These are phyloP conservation scores for Margarornis squamiger DNA, from an alignment of 2,797 vertebrate species.

Conservation along the genomic window DNA sequence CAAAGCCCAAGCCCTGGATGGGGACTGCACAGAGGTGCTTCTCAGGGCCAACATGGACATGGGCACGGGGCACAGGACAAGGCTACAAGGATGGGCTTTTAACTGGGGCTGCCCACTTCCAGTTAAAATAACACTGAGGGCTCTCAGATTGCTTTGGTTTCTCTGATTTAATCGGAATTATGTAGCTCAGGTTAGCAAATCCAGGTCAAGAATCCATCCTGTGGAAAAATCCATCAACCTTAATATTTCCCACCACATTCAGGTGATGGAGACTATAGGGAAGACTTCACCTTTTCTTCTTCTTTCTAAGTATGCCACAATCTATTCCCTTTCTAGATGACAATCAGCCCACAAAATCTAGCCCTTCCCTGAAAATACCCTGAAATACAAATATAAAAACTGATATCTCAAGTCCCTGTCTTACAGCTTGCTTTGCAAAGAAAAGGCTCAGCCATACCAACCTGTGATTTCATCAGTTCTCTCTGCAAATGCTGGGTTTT, in stretches of 20 bases:
- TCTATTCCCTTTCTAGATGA: background rate
- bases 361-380: background rate
- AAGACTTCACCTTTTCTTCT: background rate
- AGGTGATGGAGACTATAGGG: background rate
- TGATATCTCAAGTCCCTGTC: fast-evolving
- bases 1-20: background rate
- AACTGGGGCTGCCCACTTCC: background rate
- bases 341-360: background rate
- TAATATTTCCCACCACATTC: background rate
- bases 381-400: background rate
- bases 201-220: background rate
- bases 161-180: constrained; percentile 3
- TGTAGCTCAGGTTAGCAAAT: background rate
- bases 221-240: background rate
- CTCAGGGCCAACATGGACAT: background rate
- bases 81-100: background rate
- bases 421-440: background rate
- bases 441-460: background rate
- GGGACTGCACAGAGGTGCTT: background rate
- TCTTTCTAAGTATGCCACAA: background rate
- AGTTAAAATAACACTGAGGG: background rate
- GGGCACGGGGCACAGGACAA: background rate
- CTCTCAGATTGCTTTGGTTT: background rate
- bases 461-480: background rate
- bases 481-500: background rate